Evolutionary conservation across 2,888 invertebrate genomes (phyloP), one percentile per base, ranked within the genome.

Genomic region (Drosophila ezoana): DNA sequence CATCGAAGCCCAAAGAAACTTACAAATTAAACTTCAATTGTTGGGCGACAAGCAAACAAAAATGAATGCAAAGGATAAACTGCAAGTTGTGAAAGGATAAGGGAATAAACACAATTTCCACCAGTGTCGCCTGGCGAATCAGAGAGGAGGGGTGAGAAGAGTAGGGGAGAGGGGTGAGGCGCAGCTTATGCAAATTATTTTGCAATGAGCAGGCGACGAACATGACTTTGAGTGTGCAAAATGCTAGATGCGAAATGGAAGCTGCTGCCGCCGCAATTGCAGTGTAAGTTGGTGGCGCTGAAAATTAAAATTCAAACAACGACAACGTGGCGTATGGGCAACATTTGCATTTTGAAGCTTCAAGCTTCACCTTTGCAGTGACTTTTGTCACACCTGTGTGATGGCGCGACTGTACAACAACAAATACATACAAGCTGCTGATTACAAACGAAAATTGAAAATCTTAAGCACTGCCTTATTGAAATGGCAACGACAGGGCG

Each of bases 371-470:
- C 82, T 83, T 87, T 82, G 72, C 70, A 65, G 61, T 79, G 88
- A 85, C 83, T 88, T 87, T 77, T 77, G 87, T 81, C 72, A 82
- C 83, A 83, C 86, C 86, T 82, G 82, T 35, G 18, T n/a, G 76
- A 49, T 71, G 23, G 23, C 23, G 23, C 5, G 23, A 23, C 23
- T 23, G 23, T 23, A 51, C 70, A 64, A 54, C 73, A 73, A 51
- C n/a, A n/a, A n/a, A n/a, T n/a, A 67, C 1, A 2, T 65, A 68
- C 76, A 72, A 76, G 40, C 69, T 72, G 71, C 76, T 87, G 84
- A 85, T 88, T 88, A 85, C 89, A 76, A 88, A 74, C 62, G 84
- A 89, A 85, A 85, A 89, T 85, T 85, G 84, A 85, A 85, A 85
- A 88, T 83, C 87, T 85, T 85, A 89, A 87, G 87, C 70, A 64